Base-by-base conservation (phyloP, 2,113 vertebrate species). In the Chloebia gouldiae region DNA sequence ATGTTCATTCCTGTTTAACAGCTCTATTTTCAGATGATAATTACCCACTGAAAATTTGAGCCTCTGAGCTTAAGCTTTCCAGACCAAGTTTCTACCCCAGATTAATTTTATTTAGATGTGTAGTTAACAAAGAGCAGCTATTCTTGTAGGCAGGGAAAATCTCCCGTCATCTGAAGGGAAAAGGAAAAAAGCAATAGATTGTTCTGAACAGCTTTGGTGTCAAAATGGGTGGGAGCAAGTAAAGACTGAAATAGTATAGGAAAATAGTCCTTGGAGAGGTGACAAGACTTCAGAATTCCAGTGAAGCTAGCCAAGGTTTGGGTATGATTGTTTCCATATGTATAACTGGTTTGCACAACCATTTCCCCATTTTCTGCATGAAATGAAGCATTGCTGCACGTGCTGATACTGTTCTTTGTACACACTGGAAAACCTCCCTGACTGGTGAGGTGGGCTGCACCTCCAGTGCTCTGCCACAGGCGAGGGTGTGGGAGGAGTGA, bases 311-410 rank as follows among this genome's bases (percentile, higher is more conserved):
- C 93, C 95, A 96, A 83, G 57, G 25, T 78, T 64, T 92, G 53
- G 37, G 57, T 51, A 82, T 95, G 88, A 96, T 96, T 27, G 42
- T 68, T 97, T 93, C 86, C 93, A 93, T 88, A 93, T 83, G 91
- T 61, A 56, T 33, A 40, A 77, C 19, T 64, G 56, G 37, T 86
- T 95, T 89, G 75, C 86, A 80, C 65, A 76, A 27, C 51, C 25
- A 12, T 51, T 95, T 85, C 39, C 31, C 45, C 8, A 9, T 51
- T 45, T 81, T 79, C 68, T 81, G 27, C 65, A 8, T 28, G 35
- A 88, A 85, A 65, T 33, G 51, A 93, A 54, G 44, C 25, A 42
- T 37, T 23, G 45, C 17, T 70, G 21, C 21, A 15, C 5, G 1
- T 57, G 47, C 53, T 37, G 64, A 19, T 86, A 7, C 27, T 11